Conservation (phyloP, 92 coral and sea anemone genomes). For the Scolanthus callimorphus region DNA sequence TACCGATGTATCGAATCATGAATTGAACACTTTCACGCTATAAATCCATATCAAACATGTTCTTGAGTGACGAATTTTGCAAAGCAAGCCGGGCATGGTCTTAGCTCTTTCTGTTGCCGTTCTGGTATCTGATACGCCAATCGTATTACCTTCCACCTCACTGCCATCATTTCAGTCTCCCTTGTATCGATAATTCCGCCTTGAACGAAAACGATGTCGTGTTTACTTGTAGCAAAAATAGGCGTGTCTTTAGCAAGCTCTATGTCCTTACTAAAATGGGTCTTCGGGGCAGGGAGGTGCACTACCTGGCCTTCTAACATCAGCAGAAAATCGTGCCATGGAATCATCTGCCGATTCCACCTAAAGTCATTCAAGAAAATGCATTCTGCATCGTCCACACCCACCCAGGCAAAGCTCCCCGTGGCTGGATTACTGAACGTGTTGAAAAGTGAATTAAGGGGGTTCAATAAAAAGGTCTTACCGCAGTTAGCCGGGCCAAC, state of each 20-base stretch:
- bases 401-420: constrained; percentile 44
- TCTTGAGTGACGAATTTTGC: too few species aligned
- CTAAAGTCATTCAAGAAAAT: constrained; percentile 46
- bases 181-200: constrained; percentile 21
- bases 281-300: constrained; percentile 53
- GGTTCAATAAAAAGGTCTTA: constrained; percentile 39
- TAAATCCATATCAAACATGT: too few species aligned
- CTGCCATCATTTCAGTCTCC: constrained; percentile 58
- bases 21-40: too few species aligned
- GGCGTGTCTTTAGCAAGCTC: constrained; percentile 33
- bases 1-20: too few species aligned
- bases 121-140: constrained; percentile 22
- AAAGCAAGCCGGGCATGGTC: constrained; percentile 27
- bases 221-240: constrained; percentile 45
- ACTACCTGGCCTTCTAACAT: constrained; percentile 51
- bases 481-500: constrained; percentile 53
- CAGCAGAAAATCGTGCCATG: constrained; percentile 41
- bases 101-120: constrained; percentile 20
- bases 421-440: constrained; percentile 48
- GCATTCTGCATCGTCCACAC: constrained; percentile 23
- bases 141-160: constrained; percentile 17
- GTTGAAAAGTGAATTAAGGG: constrained; percentile 18
- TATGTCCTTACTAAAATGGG: constrained; percentile 40
- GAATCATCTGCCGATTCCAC: constrained; percentile 23
- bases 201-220: constrained; percentile 17